Evolutionary conservation across 2,888 invertebrate genomes (phyloP).

Genomic region (Lymantria dispar): DNA sequence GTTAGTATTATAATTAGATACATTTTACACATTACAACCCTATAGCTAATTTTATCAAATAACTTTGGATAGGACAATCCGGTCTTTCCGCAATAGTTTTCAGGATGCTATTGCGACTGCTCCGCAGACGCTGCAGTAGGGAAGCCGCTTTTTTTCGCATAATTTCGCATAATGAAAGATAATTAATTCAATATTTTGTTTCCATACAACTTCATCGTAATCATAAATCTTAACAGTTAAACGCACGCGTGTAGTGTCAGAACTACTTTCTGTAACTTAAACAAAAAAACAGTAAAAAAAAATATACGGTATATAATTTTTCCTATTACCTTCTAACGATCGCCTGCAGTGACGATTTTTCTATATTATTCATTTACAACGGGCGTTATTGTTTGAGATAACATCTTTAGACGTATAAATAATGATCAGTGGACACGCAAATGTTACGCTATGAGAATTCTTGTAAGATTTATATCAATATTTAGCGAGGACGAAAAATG

Average conservation of each 20-base stretch:
- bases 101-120: no score
- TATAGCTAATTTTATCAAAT: no score
- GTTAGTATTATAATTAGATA: no score
- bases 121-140: no score
- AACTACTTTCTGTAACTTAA: background rate
- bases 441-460: background rate
- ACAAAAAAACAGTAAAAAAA: background rate
- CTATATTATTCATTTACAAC: slow-evolving; percentile 4
- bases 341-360: background rate
- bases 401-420: slow-evolving; percentile 15
- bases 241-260: background rate
- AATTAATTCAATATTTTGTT: no score
- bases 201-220: no score
- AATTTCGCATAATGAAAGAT: no score
- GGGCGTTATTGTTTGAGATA: slow-evolving; percentile 15
- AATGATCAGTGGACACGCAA: slow-evolving; percentile 26
- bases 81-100: no score
- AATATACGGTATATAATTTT: background rate
- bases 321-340: background rate
- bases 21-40: no score
- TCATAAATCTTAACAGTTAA: no score
- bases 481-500: background rate
- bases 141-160: no score
- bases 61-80: no score
- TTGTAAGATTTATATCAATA: background rate